These are phyloP conservation scores for Chironex yamaguchii DNA, from an alignment of 30 jellyfish, hydroid and myxozoan species.

Conservation along the genomic window DNA sequence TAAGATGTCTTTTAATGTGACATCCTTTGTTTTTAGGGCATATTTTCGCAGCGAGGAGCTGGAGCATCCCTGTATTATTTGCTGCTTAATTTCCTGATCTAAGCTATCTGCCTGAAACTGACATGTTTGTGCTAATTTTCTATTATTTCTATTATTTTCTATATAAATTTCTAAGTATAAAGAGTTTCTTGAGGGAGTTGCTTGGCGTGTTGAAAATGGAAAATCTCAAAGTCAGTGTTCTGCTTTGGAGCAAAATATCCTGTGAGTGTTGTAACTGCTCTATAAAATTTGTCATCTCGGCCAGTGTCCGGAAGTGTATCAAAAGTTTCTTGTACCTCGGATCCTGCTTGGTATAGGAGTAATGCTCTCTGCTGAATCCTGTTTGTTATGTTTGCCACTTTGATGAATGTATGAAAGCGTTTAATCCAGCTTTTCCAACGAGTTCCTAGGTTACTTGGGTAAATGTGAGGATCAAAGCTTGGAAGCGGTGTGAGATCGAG, in stretches of 20 bases:
- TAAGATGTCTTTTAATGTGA: slow-evolving; percentile 24
- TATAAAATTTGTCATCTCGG: too few relatives aligned
- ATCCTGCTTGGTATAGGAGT: slow-evolving; percentile 4
- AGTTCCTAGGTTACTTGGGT: background rate
- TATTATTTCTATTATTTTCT: too few relatives aligned
- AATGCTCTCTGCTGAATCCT: background rate
- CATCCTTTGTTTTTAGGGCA: slow-evolving; percentile 13
- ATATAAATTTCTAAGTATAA: too few relatives aligned
- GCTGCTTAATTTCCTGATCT: background rate
- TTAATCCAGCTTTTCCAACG: slow-evolving; percentile 5
- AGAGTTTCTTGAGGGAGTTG: too few relatives aligned
- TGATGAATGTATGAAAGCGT: slow-evolving; percentile 7
- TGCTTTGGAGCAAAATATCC: too few relatives aligned
- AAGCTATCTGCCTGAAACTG: background rate
- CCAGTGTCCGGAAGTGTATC: too few relatives aligned
- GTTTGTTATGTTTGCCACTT: slow-evolving; percentile 5
- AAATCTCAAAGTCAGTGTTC: too few relatives aligned
- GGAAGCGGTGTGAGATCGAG: slow-evolving; percentile 5
- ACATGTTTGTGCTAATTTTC: slow-evolving; percentile 11
- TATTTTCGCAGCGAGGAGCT: background rate
- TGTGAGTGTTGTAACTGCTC: too few relatives aligned
- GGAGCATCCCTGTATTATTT: background rate
- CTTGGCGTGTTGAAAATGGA: too few relatives aligned
- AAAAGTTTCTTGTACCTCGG: slow-evolving; percentile 9
- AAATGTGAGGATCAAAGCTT: slow-evolving; percentile 1